Evolutionary conservation across 2,113 vertebrate genomes (phyloP), one percentile per base, ranked within the genome.

Genomic region (Lampris incognitus): DNA sequence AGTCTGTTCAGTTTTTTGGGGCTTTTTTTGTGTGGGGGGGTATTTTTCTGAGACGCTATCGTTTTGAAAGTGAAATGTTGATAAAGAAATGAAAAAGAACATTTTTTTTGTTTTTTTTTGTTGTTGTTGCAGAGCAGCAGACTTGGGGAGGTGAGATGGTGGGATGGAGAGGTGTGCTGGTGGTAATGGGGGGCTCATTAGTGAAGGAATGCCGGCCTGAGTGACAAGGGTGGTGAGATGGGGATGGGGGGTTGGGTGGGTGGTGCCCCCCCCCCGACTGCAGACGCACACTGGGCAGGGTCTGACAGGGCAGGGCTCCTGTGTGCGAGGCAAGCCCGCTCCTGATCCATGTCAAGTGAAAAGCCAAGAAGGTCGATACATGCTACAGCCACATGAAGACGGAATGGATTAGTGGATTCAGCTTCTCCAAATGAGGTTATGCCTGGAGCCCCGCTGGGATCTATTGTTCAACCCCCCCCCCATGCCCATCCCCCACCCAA

Each of bases 331-430:
- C 66, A 2, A 1, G 73, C 76, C 61, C 74, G 69, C 78, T 83
- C 82, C 85, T 85, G 85, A 86, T 78, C 85, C 76, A 81, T 78
- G 88, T 85, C 88, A 86, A 89, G 78, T 51, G 44, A 81, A 85
- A 88, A 86, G 73, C 72, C 81, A 86, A 24, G 64, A 77, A 51
- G 78, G 68, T 78, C 82, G 86, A 89, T 84, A 90, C 91, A 91
- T 82, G 77, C 75, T 82, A 38, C 82, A 85, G 55, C 76, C 81
- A 84, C 89, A 91, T 89, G 88, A 88, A 91, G 90, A 91, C 79
- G 90, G 55, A 64, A 66, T 56, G 84, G 86, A 89, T 92, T 88
- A 91, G 82, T 90, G 87, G 91, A 88, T 91, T 82, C 87, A 55
- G 80, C 71, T 7, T 86, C 72, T 82, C 88, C 54, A 70, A 40